Base-by-base conservation (phyloP, 1,140 invertebrate genomes). In the Capitella teleta region DNA sequence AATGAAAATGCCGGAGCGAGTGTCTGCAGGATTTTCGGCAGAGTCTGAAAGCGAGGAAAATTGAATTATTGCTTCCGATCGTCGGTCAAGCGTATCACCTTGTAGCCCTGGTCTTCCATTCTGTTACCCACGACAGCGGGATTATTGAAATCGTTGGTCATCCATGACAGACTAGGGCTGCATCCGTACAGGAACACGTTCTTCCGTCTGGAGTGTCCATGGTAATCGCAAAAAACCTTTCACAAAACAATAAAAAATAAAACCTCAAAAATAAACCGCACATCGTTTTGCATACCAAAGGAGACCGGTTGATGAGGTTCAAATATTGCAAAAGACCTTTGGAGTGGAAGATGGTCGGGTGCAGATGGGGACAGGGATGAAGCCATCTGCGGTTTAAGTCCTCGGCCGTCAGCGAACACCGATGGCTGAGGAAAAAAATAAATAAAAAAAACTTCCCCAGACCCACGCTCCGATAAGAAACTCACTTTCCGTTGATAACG, bases 291-390 rank as follows among this genome's bases (percentile, higher is more conserved):
- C 24, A 14, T 40, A 50, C 47, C 49, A 53, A n/a, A 2, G 38
- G 41, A 21, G 52, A 40, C 25, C 50, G 58, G 26, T 53, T 49
- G 36, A 70, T 62, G 47, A 61, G 53, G 18, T 58, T 58, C 36
- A 71, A 43, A 45, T 67, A 72, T 51, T 61, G 61, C n/a, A 74
- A 51, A 26, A 74, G 52, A 3, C 61, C 82, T 76, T 89, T 95
- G 5, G 87, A 86, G 70, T 95, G 87, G 83, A 87, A 96, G 54
- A 95, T 88, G 21, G 89, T 83, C 26, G 92, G 92, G 76, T 89
- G 85, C 38, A 84, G 71, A 58, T 77, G 67, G 47, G 77, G 76
- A 67, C 79, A 80, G 1, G 87, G 86, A 58, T 79, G 78, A 60
- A 78, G 80, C 85, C 85, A 89, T 34, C 82, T 76, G 56, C 85